Conservation (phyloP, 2,797 vertebrate genomes). For the Bufotes viridis region DNA sequence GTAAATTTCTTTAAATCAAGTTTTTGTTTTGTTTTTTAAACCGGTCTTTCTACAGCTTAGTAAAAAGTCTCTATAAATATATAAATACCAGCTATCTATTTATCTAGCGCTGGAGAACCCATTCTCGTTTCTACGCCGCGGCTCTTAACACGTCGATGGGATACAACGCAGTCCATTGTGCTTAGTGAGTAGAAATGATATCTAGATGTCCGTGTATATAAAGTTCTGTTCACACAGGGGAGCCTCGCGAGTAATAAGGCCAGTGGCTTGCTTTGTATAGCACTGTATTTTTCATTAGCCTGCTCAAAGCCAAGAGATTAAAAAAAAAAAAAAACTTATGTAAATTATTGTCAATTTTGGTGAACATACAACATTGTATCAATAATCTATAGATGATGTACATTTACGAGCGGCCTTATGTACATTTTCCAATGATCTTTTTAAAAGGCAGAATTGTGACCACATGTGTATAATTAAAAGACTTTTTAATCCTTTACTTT, state of each 20-base stretch:
- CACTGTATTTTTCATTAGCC: slow-evolving; percentile 96
- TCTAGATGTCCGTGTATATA: slow-evolving; percentile 32
- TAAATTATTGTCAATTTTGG: slow-evolving; percentile 99
- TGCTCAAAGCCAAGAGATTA: slow-evolving; percentile 76
- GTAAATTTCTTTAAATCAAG: slow-evolving; percentile 91
- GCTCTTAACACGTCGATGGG: slow-evolving; percentile 86
- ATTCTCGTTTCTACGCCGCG: slow-evolving; percentile 93
- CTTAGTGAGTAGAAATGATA: slow-evolving; percentile 71
- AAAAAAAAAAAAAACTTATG: slow-evolving; percentile 85
- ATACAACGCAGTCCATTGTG: slow-evolving; percentile 56
- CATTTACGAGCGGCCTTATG: slow-evolving; percentile 99
- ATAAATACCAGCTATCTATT: slow-evolving; percentile 83
- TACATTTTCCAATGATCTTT: slow-evolving; percentile 99
- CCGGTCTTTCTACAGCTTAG: slow-evolving; percentile 91
- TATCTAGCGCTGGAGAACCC: slow-evolving; percentile 87
- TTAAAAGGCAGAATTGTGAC: slow-evolving; percentile 98
- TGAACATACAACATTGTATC: slow-evolving; percentile 98
- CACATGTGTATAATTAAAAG: slow-evolving; percentile 97
- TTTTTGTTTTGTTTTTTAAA: slow-evolving; percentile 67
- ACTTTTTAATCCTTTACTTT: slow-evolving; percentile 98
- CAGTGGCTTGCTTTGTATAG: slow-evolving; percentile 94
- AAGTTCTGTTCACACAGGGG: background rate
- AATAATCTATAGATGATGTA: slow-evolving; percentile 96
- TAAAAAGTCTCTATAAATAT: slow-evolving; percentile 69
- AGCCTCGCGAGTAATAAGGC: slow-evolving; percentile 72